Base-by-base conservation (phyloP, 2,113 vertebrate genomes). In the Cyphomyrus plagiostoma region DNA sequence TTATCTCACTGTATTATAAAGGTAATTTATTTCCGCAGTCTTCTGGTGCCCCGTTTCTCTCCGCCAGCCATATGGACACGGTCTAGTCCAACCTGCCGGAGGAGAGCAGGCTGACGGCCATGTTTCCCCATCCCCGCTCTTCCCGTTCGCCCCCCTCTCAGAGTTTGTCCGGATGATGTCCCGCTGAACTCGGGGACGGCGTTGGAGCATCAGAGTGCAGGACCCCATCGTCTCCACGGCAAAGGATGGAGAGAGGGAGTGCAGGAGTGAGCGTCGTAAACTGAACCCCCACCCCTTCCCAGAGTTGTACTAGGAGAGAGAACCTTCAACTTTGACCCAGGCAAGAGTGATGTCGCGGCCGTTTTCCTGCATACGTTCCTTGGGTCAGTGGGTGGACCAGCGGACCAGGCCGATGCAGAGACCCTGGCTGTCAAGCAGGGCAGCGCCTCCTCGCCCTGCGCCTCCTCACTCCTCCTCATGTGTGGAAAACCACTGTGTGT, bases 91-190 rank as follows among this genome's bases (percentile, higher is more conserved):
- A 23, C 21, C 48, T 85, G 9, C 9, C 48, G 46, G 30, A 19
- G 30, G 74, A 80, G 0, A 19, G 35, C 42, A 1, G 8, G 5
- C 74, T 80, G 74, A 80, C 30, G 3, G n/a, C 1, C n/a, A 89
- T 80, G 62, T 49, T 83, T 86, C 89, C 50, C 87, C 90, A 91
- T 87, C 86, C 7, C 84, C 46, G 86, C 21, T 90, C 80, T 87
- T 66, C 39, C 89, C 91, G 19, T 92, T 80, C 77, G 89, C 91
- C 77, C 90, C 90, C 92, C 10, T 80, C 4, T 13, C 95, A 99
- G 98, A 99, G 92, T 99, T 99, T 94, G 98, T 99, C 90, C 96
- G 97, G 92, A 99, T 99, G 98, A 98, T 99, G 98, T 99, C 98
- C 90, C 98, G 98, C 92, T 99, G 97, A 98, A 93, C 90, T n/a